Evolutionary conservation across 1,140 invertebrate species (phyloP), one percentile per base, ranked within the genome.

Genomic region (Bombus waltoni): DNA sequence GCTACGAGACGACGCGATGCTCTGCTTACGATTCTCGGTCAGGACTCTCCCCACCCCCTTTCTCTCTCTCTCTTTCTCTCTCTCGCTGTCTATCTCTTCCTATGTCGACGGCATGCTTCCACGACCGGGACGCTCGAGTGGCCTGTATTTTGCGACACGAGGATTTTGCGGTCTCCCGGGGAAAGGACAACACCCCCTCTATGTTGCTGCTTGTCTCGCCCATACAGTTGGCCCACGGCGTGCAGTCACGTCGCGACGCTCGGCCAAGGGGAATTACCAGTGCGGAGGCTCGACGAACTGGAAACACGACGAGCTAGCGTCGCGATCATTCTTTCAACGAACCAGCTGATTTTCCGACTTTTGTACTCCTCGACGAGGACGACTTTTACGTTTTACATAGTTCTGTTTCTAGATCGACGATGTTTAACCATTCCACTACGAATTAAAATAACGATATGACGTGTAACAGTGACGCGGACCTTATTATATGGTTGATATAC

Each of bases 141-240:
- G 83, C 53, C 76, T 65, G 83, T 80, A 85, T 85, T 85, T 85
- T 80, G 65, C 76, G 47, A 85, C 53, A 68, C 76, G 25, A 62
- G 76, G 76, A 85, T 85, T 85, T 85, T 80, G 83, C 76, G 83
- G 83, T 85, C 75, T 84, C 82, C 57, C 22, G 66, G 42, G 83
- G n/a, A 79, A 85, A 79, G 53, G 66, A 85, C 83, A 84, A 81
- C 13, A 81, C 13, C 44, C 65, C 10, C 44, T 35, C 73, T 68
- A 8, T 53, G 42, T 70, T 57, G 44, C 73, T 65, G 57, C 15
- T 28, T 18, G 74, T 62, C 73, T 62, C 35, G 40, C 18, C 28
- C 42, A 35, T 47, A 8, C 62, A 18, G n/a, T 35, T n/a, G 38
- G 62, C 40, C 13, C 42, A 28, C 32, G 32, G 32, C 68, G 18